Evolutionary conservation across 1,140 invertebrate genomes (phyloP).

Genomic region (Nephotettix cincticeps): DNA sequence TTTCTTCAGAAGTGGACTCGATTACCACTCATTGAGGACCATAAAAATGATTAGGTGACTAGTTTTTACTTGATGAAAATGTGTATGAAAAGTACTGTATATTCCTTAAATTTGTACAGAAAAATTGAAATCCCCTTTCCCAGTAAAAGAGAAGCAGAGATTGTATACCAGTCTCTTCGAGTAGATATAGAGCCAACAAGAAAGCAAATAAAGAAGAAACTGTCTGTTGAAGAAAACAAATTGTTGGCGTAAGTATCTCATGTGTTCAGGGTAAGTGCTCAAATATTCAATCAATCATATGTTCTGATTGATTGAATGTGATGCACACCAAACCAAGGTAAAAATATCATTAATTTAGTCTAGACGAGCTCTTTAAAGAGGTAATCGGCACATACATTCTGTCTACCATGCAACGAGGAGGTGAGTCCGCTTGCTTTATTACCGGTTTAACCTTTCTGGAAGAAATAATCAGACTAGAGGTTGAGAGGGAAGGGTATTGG

Average conservation of each 20-base stretch:
- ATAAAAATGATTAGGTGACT: no score
- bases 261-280: background rate
- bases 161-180: constrained; percentile 68
- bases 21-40: no score
- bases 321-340: background rate
- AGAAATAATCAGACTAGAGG: no score
- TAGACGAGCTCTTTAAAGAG: background rate
- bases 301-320: background rate
- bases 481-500: no score
- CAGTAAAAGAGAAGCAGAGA: constrained; percentile 60
- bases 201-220: constrained; percentile 62
- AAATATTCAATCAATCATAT: background rate
- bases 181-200: constrained; percentile 75
- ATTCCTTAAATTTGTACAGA: constrained; percentile 39
- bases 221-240: constrained; percentile 57
- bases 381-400: background rate
- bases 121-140: constrained; percentile 61
- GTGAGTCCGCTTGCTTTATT: background rate
- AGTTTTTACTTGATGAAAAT: no score
- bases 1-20: no score
- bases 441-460: background rate
- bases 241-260: constrained; percentile 59
- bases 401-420: background rate
- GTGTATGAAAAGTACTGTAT: no score
- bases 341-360: background rate